A percentile compares a stretch with the other conserved stretches of the same genome.
Conservation (phyloP, 2,797 vertebrate genomes). For the Microcaecilia unicolor region DNA sequence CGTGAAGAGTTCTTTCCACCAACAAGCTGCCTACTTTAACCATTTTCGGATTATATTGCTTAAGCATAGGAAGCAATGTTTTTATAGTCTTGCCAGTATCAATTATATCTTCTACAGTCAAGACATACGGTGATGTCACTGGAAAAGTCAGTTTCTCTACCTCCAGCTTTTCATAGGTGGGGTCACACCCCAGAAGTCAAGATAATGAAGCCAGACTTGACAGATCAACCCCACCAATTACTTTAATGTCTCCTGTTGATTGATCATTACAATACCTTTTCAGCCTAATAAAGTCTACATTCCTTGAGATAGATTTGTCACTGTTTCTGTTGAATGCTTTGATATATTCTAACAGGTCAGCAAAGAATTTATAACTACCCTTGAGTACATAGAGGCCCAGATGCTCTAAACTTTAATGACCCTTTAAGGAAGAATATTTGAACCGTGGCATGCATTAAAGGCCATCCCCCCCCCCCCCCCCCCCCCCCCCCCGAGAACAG, state of each 20-base stretch:
- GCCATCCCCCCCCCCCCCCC: no score
- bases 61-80: conserved; percentile 81
- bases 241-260: conserved; percentile 96
- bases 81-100: conserved; percentile 98
- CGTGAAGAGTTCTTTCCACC: no score
- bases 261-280: conserved; percentile 98
- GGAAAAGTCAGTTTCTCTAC: no score
- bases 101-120: conserved; percentile 98
- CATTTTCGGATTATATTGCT: conserved; percentile 95
- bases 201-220: no score
- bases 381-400: no score
- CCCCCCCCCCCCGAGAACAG: no score
- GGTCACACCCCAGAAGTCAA: no score
- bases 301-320: conserved; percentile 95
- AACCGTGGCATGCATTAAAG: no score
- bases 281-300: conserved; percentile 95
- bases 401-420: no score
- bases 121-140: no score
- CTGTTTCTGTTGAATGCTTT: conserved; percentile 96
- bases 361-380: conserved; percentile 97
- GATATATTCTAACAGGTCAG: conserved; percentile 94
- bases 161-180: no score
- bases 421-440: no score
- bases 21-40: conserved; percentile 97
- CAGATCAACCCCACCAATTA: conserved; percentile 94